These are phyloP conservation scores for Procavia capensis DNA, from an alignment of 2,113 vertebrate species.

Conservation along the genomic window DNA sequence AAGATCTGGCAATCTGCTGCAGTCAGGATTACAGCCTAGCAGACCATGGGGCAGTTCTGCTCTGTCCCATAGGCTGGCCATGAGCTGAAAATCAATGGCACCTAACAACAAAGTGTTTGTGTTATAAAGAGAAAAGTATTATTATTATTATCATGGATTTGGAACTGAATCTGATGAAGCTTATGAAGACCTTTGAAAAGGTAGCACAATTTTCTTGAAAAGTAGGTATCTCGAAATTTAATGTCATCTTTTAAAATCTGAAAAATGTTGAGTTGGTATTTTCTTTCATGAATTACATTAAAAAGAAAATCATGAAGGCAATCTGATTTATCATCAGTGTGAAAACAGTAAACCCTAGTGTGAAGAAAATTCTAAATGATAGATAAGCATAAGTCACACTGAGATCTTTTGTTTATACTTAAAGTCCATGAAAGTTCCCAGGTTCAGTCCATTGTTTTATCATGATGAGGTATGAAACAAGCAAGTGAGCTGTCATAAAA, in stretches of 20 bases:
- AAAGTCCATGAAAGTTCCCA: not conserved
- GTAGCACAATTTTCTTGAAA: not conserved
- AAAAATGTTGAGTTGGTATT: not conserved
- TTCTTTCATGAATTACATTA: not conserved
- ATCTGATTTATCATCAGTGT: not conserved
- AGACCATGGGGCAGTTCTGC: no score
- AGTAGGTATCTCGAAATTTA: not conserved
- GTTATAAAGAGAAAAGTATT: not conserved
- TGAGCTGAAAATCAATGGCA: no score
- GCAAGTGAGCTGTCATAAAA: not conserved
- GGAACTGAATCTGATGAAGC: not conserved
- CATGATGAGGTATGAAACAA: not conserved
- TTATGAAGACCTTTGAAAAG: slow-evolving; percentile 20
- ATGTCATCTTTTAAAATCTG: not conserved
- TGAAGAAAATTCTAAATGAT: slow-evolving; percentile 1
- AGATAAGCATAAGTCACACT: not conserved
- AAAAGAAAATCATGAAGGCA: not conserved
- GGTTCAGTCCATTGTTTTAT: not conserved
- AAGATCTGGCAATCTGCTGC: no score
- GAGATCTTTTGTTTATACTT: not conserved
- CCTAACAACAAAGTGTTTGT: not conserved
- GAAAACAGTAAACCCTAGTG: not conserved
- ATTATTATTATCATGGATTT: not conserved
- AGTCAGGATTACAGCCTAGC: no score
- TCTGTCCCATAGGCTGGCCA: no score